Base-by-base conservation (phyloP, 2,113 vertebrate genomes). In the Phoxinus phoxinus region DNA sequence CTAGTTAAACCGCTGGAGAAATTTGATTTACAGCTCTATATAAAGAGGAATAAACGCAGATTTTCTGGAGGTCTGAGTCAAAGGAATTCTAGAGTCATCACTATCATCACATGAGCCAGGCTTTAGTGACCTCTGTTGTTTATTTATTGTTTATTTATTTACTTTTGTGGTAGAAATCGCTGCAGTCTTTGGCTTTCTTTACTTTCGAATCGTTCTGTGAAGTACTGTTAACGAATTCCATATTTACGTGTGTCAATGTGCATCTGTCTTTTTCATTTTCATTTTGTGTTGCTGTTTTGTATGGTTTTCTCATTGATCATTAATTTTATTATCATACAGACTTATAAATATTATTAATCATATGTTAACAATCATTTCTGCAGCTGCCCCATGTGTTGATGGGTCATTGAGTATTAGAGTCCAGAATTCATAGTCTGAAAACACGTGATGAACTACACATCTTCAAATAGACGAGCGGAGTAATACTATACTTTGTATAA, bases 401-500 rank as follows among this genome's bases (percentile, higher is more conserved):
- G 69, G 83, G 73, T 89, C 83, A 83, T 88, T 30, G 76, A 90
- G 84, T 91, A 89, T 92, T 88, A 87, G 61, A 89, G 25, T 78
- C 46, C 37, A 85, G 30, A 75, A 84, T 23, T 67, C 81, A 85
- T 78, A 71, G 84, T 87, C 63, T 87, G 61, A 87, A 82, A 85
- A 83, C 65, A 12, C 35, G 27, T 56, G 77, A 83, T 86, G 82
- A 44, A 77, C 58, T 58, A 61, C 86, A 77, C 41, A 79, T 84
- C 69, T 19, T 35, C 53, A 87, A n/a, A 53, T 71, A 25, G 67
- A 84, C 65, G 58, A 87, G 63, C 12, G 35, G 53, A 90, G 69
- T n/a, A 67, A 87, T 86, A 88, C 73, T 53, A 21, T 72, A 87
- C 73, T 89, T 88, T 91, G 88, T 89, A 91, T 87, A 87, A 83